These are phyloP conservation scores for Hassar affinis DNA, from an alignment of 2,113 vertebrate genomes.

Conservation along the genomic window DNA sequence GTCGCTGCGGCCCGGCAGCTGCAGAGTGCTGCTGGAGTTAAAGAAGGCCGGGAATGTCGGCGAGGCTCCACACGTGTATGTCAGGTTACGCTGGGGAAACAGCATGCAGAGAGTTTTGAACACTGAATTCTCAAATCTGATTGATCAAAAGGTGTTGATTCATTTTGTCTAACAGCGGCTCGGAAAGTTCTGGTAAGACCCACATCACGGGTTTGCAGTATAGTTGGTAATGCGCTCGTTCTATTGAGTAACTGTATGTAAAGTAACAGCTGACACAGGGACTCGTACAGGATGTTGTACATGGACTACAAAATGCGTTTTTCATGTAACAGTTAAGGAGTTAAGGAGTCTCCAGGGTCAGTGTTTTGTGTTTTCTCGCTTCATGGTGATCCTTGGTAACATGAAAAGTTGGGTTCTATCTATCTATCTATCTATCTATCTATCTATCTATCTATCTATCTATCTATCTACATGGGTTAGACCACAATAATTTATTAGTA, in stretches of 20 bases:
- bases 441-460: background rate
- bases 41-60: constrained; percentile 89
- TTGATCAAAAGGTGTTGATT: background rate
- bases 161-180: background rate
- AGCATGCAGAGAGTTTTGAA: background rate
- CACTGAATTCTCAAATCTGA: background rate
- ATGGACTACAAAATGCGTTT: background rate
- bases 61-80: constrained; percentile 87
- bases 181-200: background rate
- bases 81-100: constrained; percentile 84
- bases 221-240: background rate
- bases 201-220: background rate
- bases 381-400: too few relatives aligned
- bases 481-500: too few relatives aligned
- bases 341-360: background rate
- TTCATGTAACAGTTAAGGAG: background rate
- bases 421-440: too few relatives aligned
- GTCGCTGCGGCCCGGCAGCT: constrained; percentile 79
- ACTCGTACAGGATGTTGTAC: background rate
- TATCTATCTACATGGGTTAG: too few relatives aligned
- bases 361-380: too few relatives aligned
- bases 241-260: background rate
- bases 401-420: too few relatives aligned
- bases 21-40: constrained; percentile 90
- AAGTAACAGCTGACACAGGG: background rate